phyloP scores from a whole-genome alignment of 1,140 invertebrate genomes.

The Caerostris darwini region DNA sequence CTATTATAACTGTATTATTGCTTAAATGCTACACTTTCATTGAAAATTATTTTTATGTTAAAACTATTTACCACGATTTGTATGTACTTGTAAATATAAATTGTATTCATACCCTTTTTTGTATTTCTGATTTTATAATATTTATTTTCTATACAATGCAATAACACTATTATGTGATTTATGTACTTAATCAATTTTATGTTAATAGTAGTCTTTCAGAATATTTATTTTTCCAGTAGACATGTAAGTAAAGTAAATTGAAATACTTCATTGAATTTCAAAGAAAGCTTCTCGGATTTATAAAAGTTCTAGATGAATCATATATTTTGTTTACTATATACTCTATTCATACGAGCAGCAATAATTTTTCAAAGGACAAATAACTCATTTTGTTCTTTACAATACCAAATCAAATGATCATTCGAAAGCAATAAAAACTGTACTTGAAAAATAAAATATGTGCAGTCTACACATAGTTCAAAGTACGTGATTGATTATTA shows the following conservation, averaged over 20 bases:
- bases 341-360: not conserved
- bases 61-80: not conserved
- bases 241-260: not conserved
- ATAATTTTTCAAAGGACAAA: not conserved
- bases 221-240: not conserved
- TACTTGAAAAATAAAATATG: not conserved
- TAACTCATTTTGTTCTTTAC: not conserved
- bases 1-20: too few relatives aligned
- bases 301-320: not conserved
- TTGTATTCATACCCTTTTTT: not conserved
- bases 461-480: conserved; percentile 36
- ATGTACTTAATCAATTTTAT: not conserved
- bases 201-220: not conserved
- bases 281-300: not conserved
- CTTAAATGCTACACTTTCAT: too few relatives aligned
- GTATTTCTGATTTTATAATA: too few relatives aligned
- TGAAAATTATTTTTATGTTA: too few relatives aligned
- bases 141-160: too few relatives aligned
- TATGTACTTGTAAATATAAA: not conserved
- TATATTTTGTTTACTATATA: conserved; percentile 25
- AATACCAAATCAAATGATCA: not conserved
- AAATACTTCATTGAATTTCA: not conserved
- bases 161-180: not conserved
- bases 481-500: not conserved
- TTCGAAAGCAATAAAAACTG: conserved; percentile 31